Percentiles rank a stretch among this genome's conserved stretches.
These are phyloP conservation scores for Anticlea derivata DNA, from an alignment of 2,888 invertebrate species.

Conservation along the genomic window DNA sequence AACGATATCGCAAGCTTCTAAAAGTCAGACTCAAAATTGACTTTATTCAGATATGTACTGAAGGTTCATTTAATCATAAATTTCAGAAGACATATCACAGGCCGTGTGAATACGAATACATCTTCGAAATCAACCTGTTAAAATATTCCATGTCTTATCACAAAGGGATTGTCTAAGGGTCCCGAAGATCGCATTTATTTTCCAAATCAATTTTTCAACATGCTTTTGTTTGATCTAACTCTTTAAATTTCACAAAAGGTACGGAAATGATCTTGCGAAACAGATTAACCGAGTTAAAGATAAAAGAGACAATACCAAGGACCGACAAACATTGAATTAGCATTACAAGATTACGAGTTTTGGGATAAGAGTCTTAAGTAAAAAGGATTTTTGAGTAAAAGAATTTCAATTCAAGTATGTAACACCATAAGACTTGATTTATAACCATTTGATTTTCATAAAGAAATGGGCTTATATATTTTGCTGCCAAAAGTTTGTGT, in stretches of 20 bases:
- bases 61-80: no score
- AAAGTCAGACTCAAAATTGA: no score
- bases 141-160: not conserved
- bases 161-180: not conserved
- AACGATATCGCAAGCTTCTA: no score
- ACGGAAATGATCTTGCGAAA: conserved; percentile 61
- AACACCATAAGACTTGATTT: conserved; percentile 21
- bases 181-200: conserved; percentile 38
- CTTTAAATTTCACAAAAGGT: conserved; percentile 64
- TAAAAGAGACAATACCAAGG: conserved; percentile 55
- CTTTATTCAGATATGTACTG: no score
- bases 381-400: conserved; percentile 40
- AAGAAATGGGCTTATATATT: conserved; percentile 10
- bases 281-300: conserved; percentile 59
- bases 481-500: not conserved
- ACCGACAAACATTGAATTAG: conserved; percentile 66
- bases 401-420: conserved; percentile 30
- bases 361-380: conserved; percentile 44
- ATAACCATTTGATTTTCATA: conserved; percentile 15
- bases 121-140: no score
- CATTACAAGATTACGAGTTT: conserved; percentile 63
- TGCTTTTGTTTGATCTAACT: conserved; percentile 58
- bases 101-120: no score
- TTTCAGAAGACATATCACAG: no score
- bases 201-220: conserved; percentile 47